Percentiles rank a stretch among this genome's conserved stretches.
Evolutionary conservation across 2,797 vertebrate species (phyloP).

Genomic region (Sciurus vulgaris): DNA sequence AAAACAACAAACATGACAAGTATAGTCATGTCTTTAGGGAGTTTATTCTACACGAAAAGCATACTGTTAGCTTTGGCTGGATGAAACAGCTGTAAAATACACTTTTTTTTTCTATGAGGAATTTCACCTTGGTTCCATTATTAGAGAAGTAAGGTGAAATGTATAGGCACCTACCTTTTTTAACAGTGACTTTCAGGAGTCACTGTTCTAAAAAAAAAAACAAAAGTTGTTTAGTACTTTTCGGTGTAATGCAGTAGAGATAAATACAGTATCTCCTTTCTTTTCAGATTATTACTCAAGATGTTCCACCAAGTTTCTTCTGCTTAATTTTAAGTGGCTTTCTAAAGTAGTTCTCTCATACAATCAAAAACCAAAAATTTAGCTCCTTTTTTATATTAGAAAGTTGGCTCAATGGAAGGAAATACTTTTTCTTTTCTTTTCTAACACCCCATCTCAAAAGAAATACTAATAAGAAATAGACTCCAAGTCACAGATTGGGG

Average conservation of each 20-base stretch:
- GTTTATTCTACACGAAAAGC: neutral
- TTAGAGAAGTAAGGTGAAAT: neutral
- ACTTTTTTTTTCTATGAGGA: neutral
- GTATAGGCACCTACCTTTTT: neutral
- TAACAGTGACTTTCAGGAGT: neutral
- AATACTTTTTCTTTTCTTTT: neutral
- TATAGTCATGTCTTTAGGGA: neutral
- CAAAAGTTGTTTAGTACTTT: neutral
- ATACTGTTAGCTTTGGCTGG: neutral
- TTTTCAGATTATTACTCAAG: neutral
- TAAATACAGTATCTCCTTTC: neutral
- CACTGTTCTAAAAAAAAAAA: neutral
- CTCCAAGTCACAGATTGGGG: neutral
- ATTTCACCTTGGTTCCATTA: neutral
- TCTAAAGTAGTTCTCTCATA: neutral
- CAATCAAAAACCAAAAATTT: neutral
- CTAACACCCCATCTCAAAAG: neutral
- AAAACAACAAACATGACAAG: neutral
- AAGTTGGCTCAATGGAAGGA: neutral
- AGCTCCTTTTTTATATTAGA: neutral
- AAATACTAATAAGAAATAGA: neutral
- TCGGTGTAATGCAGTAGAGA: neutral
- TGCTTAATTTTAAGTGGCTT: neutral
- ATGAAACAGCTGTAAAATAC: neutral
- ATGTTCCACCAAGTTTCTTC: neutral